These are phyloP conservation scores for Callocephalon fimbriatum DNA, from an alignment of 2,113 vertebrate genomes.

Conservation along the genomic window DNA sequence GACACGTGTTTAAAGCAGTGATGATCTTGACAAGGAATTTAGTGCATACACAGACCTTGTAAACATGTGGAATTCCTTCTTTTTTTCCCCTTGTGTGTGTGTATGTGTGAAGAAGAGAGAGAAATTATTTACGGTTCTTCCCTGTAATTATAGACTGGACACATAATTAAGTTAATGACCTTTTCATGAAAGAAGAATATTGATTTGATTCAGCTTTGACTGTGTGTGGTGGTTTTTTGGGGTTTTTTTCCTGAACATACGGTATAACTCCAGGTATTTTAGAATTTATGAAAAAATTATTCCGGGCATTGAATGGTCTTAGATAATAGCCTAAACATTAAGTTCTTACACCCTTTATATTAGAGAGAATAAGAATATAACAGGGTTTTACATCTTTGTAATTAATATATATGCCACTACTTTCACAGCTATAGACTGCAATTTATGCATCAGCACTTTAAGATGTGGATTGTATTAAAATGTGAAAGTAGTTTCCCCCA, in stretches of 20 bases:
- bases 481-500: neutral
- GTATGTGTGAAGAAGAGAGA: neutral
- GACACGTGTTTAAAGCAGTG: neutral
- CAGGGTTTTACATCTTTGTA: neutral
- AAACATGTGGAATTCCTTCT: neutral
- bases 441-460: neutral
- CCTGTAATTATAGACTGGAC: neutral
- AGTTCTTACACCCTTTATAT: neutral
- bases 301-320: neutral
- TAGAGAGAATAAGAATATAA: neutral
- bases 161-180: neutral
- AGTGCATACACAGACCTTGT: neutral
- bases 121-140: neutral
- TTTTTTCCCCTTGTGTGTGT: neutral
- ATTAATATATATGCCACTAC: rapidly evolving
- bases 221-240: neutral
- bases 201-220: neutral
- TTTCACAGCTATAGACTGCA: neutral
- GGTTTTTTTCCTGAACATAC: neutral
- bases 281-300: neutral
- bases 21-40: neutral
- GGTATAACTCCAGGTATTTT: neutral
- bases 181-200: neutral
- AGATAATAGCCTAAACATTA: neutral
- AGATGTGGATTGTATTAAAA: neutral